These are phyloP conservation scores for Eonycteris spelaea DNA, from an alignment of 2,113 vertebrate species.

Conservation along the genomic window DNA sequence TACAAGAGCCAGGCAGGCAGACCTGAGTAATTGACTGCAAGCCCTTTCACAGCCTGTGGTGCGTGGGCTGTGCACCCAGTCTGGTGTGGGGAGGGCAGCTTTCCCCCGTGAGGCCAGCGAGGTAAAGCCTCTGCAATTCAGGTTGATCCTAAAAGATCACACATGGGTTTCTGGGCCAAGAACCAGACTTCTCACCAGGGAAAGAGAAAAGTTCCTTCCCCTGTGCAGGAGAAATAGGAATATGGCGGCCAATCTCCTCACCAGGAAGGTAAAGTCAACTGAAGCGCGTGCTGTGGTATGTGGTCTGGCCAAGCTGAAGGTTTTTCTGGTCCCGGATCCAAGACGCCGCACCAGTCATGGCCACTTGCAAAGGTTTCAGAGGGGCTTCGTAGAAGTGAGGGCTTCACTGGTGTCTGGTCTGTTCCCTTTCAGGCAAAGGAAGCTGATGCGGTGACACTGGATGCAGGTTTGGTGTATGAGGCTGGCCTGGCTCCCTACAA, in stretches of 20 bases:
- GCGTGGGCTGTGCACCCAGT: background rate
- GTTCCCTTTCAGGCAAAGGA: slow-evolving; percentile 75
- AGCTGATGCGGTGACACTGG: slow-evolving; percentile 89
- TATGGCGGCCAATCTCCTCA: too few species aligned
- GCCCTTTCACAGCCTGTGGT: background rate
- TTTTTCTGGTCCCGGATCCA: background rate
- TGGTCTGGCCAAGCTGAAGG: background rate
- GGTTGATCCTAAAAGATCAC: background rate
- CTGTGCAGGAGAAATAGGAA: background rate
- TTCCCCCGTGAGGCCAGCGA: background rate
- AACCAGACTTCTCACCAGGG: background rate
- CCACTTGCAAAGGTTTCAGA: background rate
- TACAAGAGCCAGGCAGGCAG: background rate
- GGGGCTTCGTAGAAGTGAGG: background rate
- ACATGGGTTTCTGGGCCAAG: background rate
- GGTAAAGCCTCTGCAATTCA: background rate
- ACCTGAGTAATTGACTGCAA: background rate
- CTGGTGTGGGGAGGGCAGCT: background rate
- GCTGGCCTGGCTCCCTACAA: slow-evolving; percentile 83
- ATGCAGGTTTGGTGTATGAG: slow-evolving; percentile 86
- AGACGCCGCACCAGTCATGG: background rate
- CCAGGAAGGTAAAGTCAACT: background rate
- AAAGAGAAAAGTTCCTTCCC: background rate
- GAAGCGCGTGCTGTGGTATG: accelerated
- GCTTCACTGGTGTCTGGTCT: background rate